Percentiles rank a stretch among this genome's conserved stretches.
These are phyloP conservation scores for Deroplatys truncata DNA, from an alignment of 2,888 invertebrate genomes.

Conservation along the genomic window DNA sequence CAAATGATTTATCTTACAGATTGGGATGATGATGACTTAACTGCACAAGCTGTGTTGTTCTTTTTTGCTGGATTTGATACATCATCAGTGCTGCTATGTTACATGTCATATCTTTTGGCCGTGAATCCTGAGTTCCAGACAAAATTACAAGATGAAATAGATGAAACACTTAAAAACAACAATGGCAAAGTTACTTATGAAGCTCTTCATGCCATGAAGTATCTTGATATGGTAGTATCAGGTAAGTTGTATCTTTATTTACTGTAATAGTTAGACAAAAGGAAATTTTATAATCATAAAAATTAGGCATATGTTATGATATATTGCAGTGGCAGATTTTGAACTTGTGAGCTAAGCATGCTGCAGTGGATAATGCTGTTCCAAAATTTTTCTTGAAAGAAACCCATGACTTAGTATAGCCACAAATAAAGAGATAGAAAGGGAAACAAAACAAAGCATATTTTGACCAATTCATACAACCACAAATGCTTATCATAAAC, in stretches of 20 bases:
- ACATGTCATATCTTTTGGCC: constrained; percentile 34
- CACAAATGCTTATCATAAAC: too few species aligned
- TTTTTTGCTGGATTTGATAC: constrained; percentile 38
- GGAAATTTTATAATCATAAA: too few species aligned
- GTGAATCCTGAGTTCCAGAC: constrained; percentile 35
- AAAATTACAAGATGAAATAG: constrained; percentile 34
- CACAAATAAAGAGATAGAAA: too few species aligned
- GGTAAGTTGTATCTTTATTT: constrained; percentile 24
- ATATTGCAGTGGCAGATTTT: too few species aligned
- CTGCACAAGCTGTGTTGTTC: constrained; percentile 35
- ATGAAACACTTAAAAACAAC: constrained; percentile 28
- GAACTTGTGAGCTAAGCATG: too few species aligned
- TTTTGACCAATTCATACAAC: too few species aligned
- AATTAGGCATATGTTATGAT: too few species aligned
- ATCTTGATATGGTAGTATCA: constrained; percentile 55
- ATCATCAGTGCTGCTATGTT: constrained; percentile 36
- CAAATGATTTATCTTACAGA: not conserved
- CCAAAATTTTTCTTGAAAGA: too few species aligned
- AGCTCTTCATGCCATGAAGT: constrained; percentile 49
- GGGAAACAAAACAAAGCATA: too few species aligned
- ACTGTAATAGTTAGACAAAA: not conserved
- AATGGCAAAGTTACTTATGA: constrained; percentile 34
- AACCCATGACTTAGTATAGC: too few species aligned
- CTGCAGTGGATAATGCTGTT: too few species aligned
- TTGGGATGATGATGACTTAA: constrained; percentile 22